Percentiles rank a stretch among this genome's conserved stretches.
Conservation (phyloP, 2,113 vertebrate species). For the Hemiprocne comata region DNA sequence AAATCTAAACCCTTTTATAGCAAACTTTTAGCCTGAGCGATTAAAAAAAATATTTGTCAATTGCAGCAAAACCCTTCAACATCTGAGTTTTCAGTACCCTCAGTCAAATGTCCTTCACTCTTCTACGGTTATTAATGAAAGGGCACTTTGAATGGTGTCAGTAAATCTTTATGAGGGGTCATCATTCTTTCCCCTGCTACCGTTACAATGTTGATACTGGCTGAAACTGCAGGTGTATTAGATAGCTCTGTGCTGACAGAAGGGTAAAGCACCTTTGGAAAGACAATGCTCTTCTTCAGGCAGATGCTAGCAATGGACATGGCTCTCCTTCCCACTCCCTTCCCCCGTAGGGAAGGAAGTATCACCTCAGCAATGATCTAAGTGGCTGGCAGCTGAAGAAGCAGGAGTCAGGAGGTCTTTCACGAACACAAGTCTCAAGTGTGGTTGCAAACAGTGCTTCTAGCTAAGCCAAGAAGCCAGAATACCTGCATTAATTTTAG, state of each 20-base stretch:
- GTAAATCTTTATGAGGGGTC: constrained; percentile 11
- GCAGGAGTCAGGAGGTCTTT: constrained; percentile 35
- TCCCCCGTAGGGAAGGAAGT: neutral
- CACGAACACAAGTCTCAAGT: neutral
- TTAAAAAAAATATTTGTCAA: constrained; percentile 9
- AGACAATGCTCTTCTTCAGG: neutral
- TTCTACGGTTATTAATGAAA: neutral
- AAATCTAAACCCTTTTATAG: neutral
- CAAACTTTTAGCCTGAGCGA: neutral
- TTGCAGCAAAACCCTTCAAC: constrained; percentile 8
- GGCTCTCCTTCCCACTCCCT: neutral
- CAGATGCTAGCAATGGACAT: neutral
- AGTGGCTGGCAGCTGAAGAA: constrained; percentile 11
- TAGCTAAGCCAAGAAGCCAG: constrained; percentile 46
- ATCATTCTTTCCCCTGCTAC: neutral
- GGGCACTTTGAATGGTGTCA: neutral
- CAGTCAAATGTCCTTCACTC: neutral
- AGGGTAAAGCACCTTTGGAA: neutral
- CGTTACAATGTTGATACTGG: neutral
- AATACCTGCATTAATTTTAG: constrained; percentile 57
- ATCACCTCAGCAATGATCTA: neutral
- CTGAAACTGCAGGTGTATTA: constrained; percentile 12
- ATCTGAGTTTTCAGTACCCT: neutral
- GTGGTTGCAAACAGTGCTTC: neutral
- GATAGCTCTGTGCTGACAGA: constrained; percentile 5